phyloP scores from a whole-genome alignment of 2,797 vertebrate species.

The Parauchenoglanis punctatus region DNA sequence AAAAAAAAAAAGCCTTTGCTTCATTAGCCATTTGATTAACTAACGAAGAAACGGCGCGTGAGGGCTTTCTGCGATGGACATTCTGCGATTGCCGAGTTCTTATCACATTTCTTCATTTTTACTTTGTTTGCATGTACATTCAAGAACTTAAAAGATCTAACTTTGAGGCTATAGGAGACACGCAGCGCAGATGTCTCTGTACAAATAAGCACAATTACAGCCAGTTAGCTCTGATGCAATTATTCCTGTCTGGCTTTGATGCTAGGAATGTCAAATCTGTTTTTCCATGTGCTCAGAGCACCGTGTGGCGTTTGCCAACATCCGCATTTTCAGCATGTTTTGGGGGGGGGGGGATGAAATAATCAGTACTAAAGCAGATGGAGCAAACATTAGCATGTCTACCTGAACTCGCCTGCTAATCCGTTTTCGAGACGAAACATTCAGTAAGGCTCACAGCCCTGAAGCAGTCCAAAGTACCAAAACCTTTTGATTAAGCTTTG shows the following conservation, averaged over 20 bases:
- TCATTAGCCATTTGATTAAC: constrained; percentile 25
- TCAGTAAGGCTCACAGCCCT: constrained; percentile 15
- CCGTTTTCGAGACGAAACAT: constrained; percentile 36
- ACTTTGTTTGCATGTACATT: background rate
- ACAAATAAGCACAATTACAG: constrained; percentile 13
- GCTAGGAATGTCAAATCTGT: constrained; percentile 18
- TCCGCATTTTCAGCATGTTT: constrained; percentile 27
- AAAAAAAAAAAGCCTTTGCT: constrained; percentile 17
- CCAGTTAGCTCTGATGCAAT: constrained; percentile 14
- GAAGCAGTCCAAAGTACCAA: constrained; percentile 15
- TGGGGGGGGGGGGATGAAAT: background rate
- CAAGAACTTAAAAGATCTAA: background rate
- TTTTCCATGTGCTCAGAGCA: constrained; percentile 25
- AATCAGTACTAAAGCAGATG: constrained; percentile 43
- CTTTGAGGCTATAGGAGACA: background rate
- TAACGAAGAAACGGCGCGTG: background rate
- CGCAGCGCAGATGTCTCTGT: background rate
- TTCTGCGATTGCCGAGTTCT: too few species aligned
- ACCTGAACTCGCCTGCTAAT: constrained; percentile 38
- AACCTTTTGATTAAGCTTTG: constrained; percentile 26
- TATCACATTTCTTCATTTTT: background rate
- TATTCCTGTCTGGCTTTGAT: constrained; percentile 14
- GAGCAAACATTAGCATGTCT: constrained; percentile 35
- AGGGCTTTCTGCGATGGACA: background rate
- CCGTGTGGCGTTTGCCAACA: constrained; percentile 4